Evolutionary conservation across 1,140 invertebrate species (phyloP).

Genomic region (Globodera rostochiensis): DNA sequence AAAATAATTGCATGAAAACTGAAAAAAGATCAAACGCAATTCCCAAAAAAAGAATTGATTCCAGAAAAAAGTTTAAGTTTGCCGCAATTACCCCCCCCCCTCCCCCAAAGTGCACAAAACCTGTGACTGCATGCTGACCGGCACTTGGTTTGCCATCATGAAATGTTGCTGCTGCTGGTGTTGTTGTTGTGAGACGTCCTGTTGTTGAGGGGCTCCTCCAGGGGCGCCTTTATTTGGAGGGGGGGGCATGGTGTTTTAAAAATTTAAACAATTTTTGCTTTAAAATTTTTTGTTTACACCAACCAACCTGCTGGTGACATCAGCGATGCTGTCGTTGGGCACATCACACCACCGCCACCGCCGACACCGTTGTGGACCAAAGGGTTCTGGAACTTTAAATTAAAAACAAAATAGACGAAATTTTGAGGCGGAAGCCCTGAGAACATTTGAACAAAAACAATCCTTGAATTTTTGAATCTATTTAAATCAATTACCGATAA

Average conservation of each 20-base stretch:
- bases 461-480: too few species aligned
- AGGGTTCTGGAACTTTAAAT: neutral
- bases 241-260: too few species aligned
- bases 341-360: slow-evolving; percentile 30
- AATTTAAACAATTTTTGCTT: neutral
- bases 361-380: slow-evolving; percentile 9
- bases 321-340: slow-evolving; percentile 27
- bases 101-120: neutral
- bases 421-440: too few species aligned
- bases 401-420: too few species aligned
- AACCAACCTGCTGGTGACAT: slow-evolving; percentile 33
- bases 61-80: too few species aligned
- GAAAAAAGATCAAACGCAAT: too few species aligned
- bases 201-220: neutral
- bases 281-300: neutral
- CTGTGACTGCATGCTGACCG: slow-evolving; percentile 7
- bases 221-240: too few species aligned
- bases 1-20: too few species aligned
- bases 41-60: too few species aligned
- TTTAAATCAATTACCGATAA: neutral
- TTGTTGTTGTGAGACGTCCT: neutral
- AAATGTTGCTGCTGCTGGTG: slow-evolving; percentile 8
- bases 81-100: too few species aligned
- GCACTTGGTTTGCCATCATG: neutral
- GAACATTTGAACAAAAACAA: too few species aligned